A percentile compares a stretch with the other conserved stretches of the same genome.
Conservation (phyloP, 2,113 vertebrate genomes). For the Rhinopomastus cyanomelas region DNA sequence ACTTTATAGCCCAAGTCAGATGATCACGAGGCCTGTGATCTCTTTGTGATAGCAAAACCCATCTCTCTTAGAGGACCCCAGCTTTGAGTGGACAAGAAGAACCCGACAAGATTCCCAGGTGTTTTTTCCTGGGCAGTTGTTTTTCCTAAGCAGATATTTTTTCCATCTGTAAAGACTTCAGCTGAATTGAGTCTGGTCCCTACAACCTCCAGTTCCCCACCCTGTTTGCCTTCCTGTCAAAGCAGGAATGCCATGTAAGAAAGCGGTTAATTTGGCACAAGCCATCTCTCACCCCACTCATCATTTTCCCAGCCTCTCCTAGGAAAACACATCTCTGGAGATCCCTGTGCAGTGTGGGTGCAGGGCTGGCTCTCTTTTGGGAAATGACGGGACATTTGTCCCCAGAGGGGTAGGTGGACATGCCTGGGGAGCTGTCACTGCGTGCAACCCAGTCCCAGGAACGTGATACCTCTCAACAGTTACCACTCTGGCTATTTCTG, state of each 20-base stretch:
- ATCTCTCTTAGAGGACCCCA: fast-evolving
- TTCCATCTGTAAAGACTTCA: not conserved
- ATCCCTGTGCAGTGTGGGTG: not conserved
- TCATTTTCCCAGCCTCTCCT: not conserved
- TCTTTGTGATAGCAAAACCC: not conserved
- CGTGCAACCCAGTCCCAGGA: fast-evolving
- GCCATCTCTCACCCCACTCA: not conserved
- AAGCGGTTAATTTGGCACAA: not conserved
- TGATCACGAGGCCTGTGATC: not conserved
- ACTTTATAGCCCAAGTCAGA: not conserved
- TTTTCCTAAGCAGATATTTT: not conserved
- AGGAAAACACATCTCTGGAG: not conserved
- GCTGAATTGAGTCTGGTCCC: not conserved
- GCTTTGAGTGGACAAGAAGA: not conserved
- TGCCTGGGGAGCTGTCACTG: not conserved
- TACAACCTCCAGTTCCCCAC: fast-evolving
- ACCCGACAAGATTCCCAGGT: not conserved
- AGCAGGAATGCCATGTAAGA: not conserved
- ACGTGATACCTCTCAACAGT: not conserved
- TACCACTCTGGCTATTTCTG: slow-evolving; percentile 2
- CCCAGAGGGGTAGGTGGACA: not conserved
- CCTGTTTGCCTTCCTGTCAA: not conserved
- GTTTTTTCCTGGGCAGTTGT: too few species aligned
- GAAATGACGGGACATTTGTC: not conserved
- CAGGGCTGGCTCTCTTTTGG: not conserved